Conservation (phyloP, 2,113 vertebrate species). For the Cyanoderma ruficeps region DNA sequence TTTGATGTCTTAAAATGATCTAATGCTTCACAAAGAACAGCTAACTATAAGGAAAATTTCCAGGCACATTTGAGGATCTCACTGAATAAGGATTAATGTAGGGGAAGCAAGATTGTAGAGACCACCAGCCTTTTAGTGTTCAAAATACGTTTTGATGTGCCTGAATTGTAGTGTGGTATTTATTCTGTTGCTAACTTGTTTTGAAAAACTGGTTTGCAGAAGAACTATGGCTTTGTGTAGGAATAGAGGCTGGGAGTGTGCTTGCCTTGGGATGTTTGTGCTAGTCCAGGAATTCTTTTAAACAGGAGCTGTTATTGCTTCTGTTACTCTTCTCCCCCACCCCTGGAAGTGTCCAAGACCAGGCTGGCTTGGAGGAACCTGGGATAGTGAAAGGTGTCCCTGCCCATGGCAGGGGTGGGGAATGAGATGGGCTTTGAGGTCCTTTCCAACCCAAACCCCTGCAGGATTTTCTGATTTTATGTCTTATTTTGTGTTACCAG, state of each 20-base stretch:
- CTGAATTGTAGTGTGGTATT: background rate
- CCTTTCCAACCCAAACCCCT: background rate
- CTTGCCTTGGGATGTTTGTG: background rate
- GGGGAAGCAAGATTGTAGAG: background rate
- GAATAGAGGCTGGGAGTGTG: background rate
- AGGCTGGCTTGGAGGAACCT: background rate
- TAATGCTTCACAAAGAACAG: background rate
- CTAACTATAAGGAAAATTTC: background rate
- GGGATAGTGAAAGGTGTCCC: background rate
- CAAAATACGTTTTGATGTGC: background rate
- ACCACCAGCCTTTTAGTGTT: background rate
- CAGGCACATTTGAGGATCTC: background rate
- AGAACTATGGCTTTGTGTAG: too few relatives aligned
- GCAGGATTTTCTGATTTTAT: background rate
- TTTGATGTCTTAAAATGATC: background rate
- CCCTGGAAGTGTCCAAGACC: background rate
- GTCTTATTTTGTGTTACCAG: background rate
- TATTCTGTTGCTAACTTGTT: background rate
- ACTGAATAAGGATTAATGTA: background rate
- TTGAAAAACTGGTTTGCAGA: background rate
- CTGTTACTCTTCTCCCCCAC: background rate
- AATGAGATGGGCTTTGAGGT: background rate
- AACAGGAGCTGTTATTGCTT: background rate
- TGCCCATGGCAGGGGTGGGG: background rate
- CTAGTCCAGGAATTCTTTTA: background rate